Evolutionary conservation across 2,797 vertebrate species (phyloP), one percentile per base, ranked within the genome.

Genomic region (Thunnus albacares): DNA sequence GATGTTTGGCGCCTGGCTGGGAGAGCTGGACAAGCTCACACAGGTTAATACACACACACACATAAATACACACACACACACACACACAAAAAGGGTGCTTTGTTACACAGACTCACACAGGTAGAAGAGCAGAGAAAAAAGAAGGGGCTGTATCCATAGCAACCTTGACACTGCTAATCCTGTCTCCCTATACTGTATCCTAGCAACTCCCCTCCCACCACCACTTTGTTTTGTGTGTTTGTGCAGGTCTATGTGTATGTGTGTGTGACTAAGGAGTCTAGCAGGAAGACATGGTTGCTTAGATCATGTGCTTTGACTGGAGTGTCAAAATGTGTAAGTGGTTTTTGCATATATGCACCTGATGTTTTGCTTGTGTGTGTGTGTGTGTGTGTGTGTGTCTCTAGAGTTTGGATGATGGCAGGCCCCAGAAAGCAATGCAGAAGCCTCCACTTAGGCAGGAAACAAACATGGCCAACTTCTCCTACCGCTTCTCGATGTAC

Each of bases 1-100:
- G 93, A 99, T 99, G 98, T 99, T 99, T 93, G 98, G 98, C 65
- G 98, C 96, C 59, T 99, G 98, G 98, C 96, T 99, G 20, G 98
- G 98, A 35, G 98, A 99, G 80, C 95, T 99, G 84, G 98, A 99
- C 91, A 99, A 97, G 88, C 97, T 99, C 52, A 99, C 98, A 71
- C 97, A 98, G 97, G 97, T 98, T 33, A 81, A 71, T 0, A 75
- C 24, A 61, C 76, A 69, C 53, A 69, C 26, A n/a, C 30, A n/a
- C 28, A 63, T 22, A 61, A 33, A 59, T 43, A 64, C 68, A 74
- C 65, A 67, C 45, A 71, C 33, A 56, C 58, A 61, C n/a, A 43
- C 66, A 49, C 58, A 64, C 47, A 38, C 8, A 38, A 9, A 38
- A 2, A n/a, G 66, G 47, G 49, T n/a, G 14, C 43, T 13, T 51